Percentiles rank a stretch among this genome's conserved stretches.
phyloP scores from a whole-genome alignment of 2,888 invertebrate species.

The Teleiodes luculella region DNA sequence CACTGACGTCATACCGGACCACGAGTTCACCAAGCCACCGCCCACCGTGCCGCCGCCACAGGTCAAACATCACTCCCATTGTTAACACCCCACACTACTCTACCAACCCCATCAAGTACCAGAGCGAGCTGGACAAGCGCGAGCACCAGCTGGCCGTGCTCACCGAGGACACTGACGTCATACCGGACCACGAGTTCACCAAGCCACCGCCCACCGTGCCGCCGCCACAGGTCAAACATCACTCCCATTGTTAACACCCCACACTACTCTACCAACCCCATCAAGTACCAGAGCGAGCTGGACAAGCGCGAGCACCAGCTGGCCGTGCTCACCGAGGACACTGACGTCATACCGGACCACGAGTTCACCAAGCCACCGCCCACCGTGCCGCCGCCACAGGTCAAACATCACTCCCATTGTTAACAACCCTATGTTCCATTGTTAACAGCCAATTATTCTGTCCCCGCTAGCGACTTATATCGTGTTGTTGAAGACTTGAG shows the following conservation, averaged over 20 bases:
- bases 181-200: constrained; percentile 28
- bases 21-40: constrained; percentile 16
- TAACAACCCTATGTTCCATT: too few relatives aligned
- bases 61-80: too few relatives aligned
- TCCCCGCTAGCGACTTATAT: too few relatives aligned
- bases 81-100: too few relatives aligned
- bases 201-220: constrained; percentile 13
- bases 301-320: constrained; percentile 95
- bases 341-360: constrained; percentile 67
- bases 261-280: too few relatives aligned
- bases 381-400: too few relatives aligned
- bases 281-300: constrained; percentile 95
- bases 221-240: too few relatives aligned
- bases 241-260: too few relatives aligned
- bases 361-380: constrained; percentile 13
- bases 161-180: constrained; percentile 86
- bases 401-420: too few relatives aligned
- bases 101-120: constrained; percentile 98
- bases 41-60: too few relatives aligned
- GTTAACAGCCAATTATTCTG: too few relatives aligned
- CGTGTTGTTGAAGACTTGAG: too few relatives aligned
- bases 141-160: constrained; percentile 93
- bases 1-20: constrained; percentile 71
- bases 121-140: constrained; percentile 94
- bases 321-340: constrained; percentile 91